Percentiles rank a stretch among this genome's conserved stretches.
Conservation (phyloP, 2,888 invertebrate genomes). For the Caenorhabditis auriculariae region DNA sequence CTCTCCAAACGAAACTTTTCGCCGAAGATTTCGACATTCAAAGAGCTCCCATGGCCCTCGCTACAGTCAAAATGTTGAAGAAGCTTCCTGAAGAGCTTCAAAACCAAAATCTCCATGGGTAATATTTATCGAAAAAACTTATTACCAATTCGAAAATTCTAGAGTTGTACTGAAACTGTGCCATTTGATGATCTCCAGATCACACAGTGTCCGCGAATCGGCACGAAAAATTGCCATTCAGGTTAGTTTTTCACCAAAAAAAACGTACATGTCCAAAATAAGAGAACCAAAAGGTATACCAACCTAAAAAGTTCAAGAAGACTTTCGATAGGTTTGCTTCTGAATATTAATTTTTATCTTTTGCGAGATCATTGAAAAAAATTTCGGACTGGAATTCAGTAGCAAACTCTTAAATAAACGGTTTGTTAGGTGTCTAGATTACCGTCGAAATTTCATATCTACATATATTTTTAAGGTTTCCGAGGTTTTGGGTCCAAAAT, state of each 20-base stretch:
- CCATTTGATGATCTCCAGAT: conserved; percentile 83
- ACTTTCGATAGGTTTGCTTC: too few species aligned
- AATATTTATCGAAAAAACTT: conserved; percentile 64
- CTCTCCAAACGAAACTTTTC: conserved; percentile 16
- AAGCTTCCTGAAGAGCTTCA: conserved; percentile 73
- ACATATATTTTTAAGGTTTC: too few species aligned
- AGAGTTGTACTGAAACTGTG: conserved; percentile 74
- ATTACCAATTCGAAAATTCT: conserved; percentile 7
- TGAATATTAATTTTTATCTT: too few species aligned
- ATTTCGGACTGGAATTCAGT: too few species aligned
- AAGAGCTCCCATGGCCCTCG: conserved; percentile 86
- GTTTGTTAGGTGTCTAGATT: too few species aligned
- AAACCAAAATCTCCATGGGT: conserved; percentile 70
- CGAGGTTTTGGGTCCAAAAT: conserved; percentile 79
- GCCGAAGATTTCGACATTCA: conserved; percentile 77
- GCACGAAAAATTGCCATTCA: conserved; percentile 26
- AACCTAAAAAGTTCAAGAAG: too few species aligned
- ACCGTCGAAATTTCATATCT: too few species aligned
- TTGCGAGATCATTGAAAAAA: too few species aligned
- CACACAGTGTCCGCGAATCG: conserved; percentile 41
- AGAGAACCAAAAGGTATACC: too few species aligned
- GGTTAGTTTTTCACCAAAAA: too few species aligned
- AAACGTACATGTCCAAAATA: too few species aligned
- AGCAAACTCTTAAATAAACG: too few species aligned
- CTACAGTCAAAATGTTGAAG: conserved; percentile 86